Evolutionary conservation across 2,113 vertebrate genomes (phyloP).

Genomic region (Clarias batrachus): DNA sequence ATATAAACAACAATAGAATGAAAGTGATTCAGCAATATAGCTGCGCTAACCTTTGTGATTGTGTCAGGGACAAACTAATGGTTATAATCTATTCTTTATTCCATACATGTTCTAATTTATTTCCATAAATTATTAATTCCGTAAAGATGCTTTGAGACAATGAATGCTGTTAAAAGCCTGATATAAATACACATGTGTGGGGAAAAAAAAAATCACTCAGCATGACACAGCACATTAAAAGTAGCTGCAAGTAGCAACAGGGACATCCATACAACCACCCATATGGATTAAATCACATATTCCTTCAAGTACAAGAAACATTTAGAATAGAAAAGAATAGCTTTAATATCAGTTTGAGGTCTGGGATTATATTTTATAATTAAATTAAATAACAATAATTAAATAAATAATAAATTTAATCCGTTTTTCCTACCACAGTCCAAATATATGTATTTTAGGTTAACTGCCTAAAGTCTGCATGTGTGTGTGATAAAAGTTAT

Average conservation of each 20-base stretch:
- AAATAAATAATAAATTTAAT: not conserved
- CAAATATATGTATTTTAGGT: no score
- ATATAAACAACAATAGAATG: not conserved
- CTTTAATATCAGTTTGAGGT: not conserved
- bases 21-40: not conserved
- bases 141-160: no score
- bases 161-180: no score
- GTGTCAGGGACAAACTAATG: no score
- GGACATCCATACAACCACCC: not conserved
- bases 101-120: no score
- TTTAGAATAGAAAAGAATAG: not conserved
- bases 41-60: not conserved
- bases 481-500: not conserved
- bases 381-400: no score
- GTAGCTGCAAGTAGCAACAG: not conserved
- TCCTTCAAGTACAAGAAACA: not conserved
- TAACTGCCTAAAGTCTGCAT: no score
- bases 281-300: slow-evolving; percentile 15
- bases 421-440: no score
- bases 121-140: no score
- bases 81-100: no score
- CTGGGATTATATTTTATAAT: not conserved
- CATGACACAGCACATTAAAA: slow-evolving; percentile 43
- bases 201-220: slow-evolving; percentile 14
- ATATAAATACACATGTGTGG: no score